Evolutionary conservation across 37 sponge, comb jelly and placozoan species (phyloP).

Genomic region (Eunapius fragilis): DNA sequence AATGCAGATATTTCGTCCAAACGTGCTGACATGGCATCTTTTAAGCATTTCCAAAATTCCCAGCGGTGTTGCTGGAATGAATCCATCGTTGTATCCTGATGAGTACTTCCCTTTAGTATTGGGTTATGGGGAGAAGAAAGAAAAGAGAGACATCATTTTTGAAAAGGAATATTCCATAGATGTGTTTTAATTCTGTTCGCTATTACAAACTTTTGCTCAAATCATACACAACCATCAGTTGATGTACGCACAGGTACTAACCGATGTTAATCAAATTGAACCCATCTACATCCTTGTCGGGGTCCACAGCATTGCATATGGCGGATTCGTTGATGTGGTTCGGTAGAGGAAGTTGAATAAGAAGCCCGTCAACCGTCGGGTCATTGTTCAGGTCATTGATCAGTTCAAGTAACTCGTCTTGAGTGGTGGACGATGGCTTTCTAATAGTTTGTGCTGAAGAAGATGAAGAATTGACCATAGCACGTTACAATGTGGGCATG

Average conservation of each 20-base stretch:
- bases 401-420: conserved; percentile 57
- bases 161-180: too few relatives aligned
- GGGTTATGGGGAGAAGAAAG: neutral
- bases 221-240: too few relatives aligned
- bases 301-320: conserved; percentile 61
- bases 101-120: conserved; percentile 36
- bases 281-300: conserved; percentile 86
- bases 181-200: too few relatives aligned
- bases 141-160: neutral
- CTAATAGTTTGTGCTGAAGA: conserved; percentile 4
- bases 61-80: conserved; percentile 78
- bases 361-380: conserved; percentile 72
- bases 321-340: conserved; percentile 56
- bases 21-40: conserved; percentile 70
- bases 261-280: conserved; percentile 77
- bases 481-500: neutral
- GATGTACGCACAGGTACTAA: neutral
- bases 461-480: neutral
- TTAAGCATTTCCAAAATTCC: conserved; percentile 80
- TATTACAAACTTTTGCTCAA: too few relatives aligned
- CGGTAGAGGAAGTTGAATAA: conserved; percentile 85
- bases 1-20: conserved; percentile 73
- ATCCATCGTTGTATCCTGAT: conserved; percentile 28
- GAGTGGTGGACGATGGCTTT: neutral
- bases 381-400: conserved; percentile 49